Evolutionary conservation across 2,113 vertebrate species (phyloP).

Genomic region (Phaethornis superciliosus): DNA sequence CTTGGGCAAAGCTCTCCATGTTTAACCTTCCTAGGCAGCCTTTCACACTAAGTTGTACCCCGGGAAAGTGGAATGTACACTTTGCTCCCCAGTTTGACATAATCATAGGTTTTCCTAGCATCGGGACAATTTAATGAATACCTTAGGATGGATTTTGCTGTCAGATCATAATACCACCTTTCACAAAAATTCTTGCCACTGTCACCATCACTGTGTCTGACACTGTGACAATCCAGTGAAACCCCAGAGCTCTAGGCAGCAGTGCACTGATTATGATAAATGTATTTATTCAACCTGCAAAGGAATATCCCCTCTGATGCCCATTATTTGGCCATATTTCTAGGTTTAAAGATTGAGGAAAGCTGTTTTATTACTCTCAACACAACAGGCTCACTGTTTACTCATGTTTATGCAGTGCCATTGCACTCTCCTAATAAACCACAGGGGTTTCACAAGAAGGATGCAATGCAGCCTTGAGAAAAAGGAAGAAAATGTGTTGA

Average conservation of each 20-base stretch:
- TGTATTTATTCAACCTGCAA: background rate
- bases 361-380: background rate
- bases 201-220: background rate
- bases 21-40: background rate
- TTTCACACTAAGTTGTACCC: background rate
- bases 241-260: background rate
- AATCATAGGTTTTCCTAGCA: background rate
- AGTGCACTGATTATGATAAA: background rate
- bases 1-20: background rate
- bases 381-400: no score
- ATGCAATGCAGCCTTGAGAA: background rate
- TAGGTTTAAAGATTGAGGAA: background rate
- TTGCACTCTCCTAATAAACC: background rate
- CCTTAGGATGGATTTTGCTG: background rate
- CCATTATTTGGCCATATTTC: background rate
- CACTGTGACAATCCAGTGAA: background rate
- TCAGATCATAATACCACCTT: background rate
- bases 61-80: background rate
- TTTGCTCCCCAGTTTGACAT: conserved; percentile 4
- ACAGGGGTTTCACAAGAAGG: conserved; percentile 11
- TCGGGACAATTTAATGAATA: conserved; percentile 52
- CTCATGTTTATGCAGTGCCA: background rate
- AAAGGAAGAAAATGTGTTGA: background rate
- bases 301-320: background rate
- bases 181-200: conserved; percentile 3